Evolutionary conservation across 2,113 vertebrate genomes (phyloP), one percentile per base, ranked within the genome.

Genomic region (Glaucomys volans): DNA sequence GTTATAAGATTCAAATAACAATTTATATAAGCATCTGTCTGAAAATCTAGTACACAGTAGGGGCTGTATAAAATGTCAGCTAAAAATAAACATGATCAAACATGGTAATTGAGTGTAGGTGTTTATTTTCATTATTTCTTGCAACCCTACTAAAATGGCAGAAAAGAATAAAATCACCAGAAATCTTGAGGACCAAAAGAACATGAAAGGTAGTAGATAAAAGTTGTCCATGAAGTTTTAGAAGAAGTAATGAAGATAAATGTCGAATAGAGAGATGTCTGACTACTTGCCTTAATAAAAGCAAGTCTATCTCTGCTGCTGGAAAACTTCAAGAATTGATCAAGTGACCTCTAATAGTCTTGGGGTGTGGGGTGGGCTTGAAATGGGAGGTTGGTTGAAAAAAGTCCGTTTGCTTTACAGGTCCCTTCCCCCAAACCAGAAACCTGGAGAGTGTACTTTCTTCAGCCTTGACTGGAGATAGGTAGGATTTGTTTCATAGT

Each of bases 41-140:
- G 71, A 81, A 95, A 89, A 74, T 86, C 20, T 88, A 40, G 26
- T 71, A 42, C 16, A 81, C 44, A 66, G 13, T 54, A 66, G 88
- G 30, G 28, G 11, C 16, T 37, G 54, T 28, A 52, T 94, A 93
- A 91, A 93, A 82, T 76, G 30, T 87, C 44, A 94, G 67, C 66
- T 94, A 89, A 94, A 91, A 93, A 57, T 79, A 87, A 93, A 74
- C 86, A n/a, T 42, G 24, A 22, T 90, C 89, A 69, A 90, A 77
- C 20, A 92, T 64, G 64, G 37, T 86, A 85, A 8, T 71, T 90
- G 18, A 83, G 82, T 30, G n/a, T 93, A 7, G 10, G 16, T 62
- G 30, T 91, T 84, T 72, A 54, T 95, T 87, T 57, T 7, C 47
- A 67, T 77, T 85, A 87, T 77, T 87, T 85, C 66, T 92, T 79